phyloP scores from a whole-genome alignment of 2,113 vertebrate genomes.

The Phaethornis superciliosus region DNA sequence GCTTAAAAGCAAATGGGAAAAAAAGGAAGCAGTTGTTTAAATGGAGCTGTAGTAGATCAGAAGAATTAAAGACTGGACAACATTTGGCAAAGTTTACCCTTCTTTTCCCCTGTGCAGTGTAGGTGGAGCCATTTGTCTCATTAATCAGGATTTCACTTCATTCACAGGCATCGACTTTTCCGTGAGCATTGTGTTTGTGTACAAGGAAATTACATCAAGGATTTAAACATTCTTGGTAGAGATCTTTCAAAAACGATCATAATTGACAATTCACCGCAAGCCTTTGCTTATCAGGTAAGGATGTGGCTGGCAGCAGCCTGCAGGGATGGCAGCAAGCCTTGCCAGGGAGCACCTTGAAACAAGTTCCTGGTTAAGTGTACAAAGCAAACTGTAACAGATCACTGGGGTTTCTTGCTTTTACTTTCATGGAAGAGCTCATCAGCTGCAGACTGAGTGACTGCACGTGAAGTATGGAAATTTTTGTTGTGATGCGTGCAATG shows the following conservation, averaged over 20 bases:
- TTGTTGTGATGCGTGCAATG: background rate
- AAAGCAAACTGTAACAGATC: background rate
- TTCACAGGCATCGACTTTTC: constrained; percentile 92
- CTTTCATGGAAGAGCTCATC: background rate
- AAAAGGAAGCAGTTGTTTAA: background rate
- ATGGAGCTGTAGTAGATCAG: background rate
- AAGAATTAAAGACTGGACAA: background rate
- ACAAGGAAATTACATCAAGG: constrained; percentile 99
- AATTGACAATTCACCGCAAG: constrained; percentile 99
- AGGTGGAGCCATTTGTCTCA: background rate
- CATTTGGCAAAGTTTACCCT: fast-evolving
- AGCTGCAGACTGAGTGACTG: background rate
- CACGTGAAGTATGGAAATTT: background rate
- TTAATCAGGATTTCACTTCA: background rate
- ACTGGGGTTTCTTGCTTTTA: background rate
- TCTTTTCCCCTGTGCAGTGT: background rate
- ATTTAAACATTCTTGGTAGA: constrained; percentile 97
- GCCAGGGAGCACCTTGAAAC: too few species aligned
- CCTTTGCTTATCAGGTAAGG: constrained; percentile 98
- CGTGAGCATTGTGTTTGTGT: constrained; percentile 99
- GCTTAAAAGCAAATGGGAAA: background rate
- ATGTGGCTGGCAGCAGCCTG: background rate
- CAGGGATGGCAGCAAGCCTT: fast-evolving
- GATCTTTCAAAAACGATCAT: constrained; percentile 99
- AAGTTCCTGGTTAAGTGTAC: too few species aligned